Conservation (phyloP, 2,113 vertebrate species). For the Vireo altiloquus region DNA sequence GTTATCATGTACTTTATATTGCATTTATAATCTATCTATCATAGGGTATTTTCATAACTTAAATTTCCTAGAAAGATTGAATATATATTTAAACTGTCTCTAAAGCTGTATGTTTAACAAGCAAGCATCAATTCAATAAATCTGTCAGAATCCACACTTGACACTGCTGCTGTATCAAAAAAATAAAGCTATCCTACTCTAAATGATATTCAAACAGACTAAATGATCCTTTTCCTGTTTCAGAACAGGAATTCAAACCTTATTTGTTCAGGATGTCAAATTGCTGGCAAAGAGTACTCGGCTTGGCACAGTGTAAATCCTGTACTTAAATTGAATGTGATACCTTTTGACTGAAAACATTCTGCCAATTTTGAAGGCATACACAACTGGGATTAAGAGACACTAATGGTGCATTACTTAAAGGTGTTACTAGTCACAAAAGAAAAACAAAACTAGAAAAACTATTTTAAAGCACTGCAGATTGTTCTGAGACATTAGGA, state of each 20-base stretch:
- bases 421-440: not conserved
- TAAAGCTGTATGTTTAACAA: constrained; percentile 43
- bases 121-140: constrained; percentile 45
- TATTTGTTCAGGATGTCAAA: constrained; percentile 65
- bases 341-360: constrained; percentile 56
- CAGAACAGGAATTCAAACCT: constrained; percentile 56
- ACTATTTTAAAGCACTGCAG: not conserved
- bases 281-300: constrained; percentile 19
- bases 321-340: constrained; percentile 62
- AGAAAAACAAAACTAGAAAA: not conserved
- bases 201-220: constrained; percentile 65
- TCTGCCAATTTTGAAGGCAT: not conserved
- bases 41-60: not conserved
- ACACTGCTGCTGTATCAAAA: constrained; percentile 36
- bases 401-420: not conserved
- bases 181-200: constrained; percentile 36
- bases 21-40: not conserved
- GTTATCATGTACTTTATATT: not conserved
- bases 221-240: constrained; percentile 69
- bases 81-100: constrained; percentile 13
- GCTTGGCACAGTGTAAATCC: constrained; percentile 46
- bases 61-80: not conserved
- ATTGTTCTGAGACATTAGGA: not conserved
- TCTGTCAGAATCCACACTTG: constrained; percentile 40
- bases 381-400: not conserved